Base-by-base conservation (phyloP, 2,797 vertebrate genomes). In the Spinus olivaceus region DNA sequence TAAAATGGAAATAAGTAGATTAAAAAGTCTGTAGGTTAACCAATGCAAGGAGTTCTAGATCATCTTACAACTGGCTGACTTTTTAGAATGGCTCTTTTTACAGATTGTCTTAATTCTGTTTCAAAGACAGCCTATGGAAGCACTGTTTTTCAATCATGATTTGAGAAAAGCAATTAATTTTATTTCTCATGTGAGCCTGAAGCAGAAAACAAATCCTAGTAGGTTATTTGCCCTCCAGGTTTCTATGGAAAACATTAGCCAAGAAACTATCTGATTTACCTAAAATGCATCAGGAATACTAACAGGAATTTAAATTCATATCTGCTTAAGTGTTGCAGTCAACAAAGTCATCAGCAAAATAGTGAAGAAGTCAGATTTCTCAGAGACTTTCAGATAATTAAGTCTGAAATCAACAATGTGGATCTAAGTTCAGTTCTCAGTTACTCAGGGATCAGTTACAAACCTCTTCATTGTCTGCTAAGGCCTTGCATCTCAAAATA, bases 81-180 rank as follows among this genome's bases (percentile, higher is more conserved):
- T 91, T 69, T 92, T 91, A 88, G 82, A 94, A 82, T 65, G 1
- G 37, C 47, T 64, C 27, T 41, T 95, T 79, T 86, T 77, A 86
- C 46, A 81, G 57, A 73, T 83, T 81, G 30, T 78, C 41, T 84
- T 84, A 72, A 84, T 91, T 56, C 23, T 92, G 4, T 93, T 93
- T 92, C 0, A 1, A 78, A 83, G 59, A 39, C 41, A 67, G 64
- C 35, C 28, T 59, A 23, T 60, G 54, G 39, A 93, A 91, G 28
- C 32, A 51, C 44, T 47, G 46, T 35, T 95, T 97, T 87, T 73
- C 60, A 86, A 12, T 53, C 42, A 35, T 9, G 1, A 49, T 76
- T 94, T 95, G 46, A 88, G 83, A 92, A 95, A 91, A 85, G 30
- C 37, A 82, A 83, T 84, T 83, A 1, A 73, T 83, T 90, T 88